Conservation (phyloP, 1,140 invertebrate species). For the Steinernema feltiae region DNA sequence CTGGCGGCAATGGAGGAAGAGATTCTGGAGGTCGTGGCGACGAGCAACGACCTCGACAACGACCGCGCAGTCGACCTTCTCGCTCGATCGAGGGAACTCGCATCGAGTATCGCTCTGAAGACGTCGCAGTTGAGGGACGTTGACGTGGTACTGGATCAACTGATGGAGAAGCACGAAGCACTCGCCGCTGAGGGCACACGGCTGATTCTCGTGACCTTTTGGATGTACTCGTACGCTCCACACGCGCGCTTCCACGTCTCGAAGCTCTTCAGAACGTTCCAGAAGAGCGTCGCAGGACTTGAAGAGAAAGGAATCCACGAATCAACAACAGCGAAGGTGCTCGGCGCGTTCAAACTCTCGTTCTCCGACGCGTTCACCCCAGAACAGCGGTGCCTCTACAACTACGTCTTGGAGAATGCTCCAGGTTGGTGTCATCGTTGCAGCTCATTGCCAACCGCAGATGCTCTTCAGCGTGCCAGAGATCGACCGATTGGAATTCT, state of each 20-base stretch:
- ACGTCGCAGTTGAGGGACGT: background rate
- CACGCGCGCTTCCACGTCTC: background rate
- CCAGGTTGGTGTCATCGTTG: background rate
- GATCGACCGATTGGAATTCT: background rate
- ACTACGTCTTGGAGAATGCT: background rate
- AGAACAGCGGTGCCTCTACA: background rate
- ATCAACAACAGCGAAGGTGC: background rate
- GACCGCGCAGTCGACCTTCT: background rate
- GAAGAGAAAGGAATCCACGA: background rate
- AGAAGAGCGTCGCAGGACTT: background rate
- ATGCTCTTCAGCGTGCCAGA: background rate
- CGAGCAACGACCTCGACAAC: constrained; percentile 7
- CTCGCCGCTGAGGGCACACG: background rate
- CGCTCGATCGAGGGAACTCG: background rate
- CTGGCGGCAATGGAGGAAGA: background rate
- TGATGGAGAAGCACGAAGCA: background rate
- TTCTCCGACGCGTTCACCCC: background rate
- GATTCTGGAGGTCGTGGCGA: background rate
- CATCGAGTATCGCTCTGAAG: background rate
- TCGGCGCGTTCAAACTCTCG: background rate
- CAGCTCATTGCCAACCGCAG: background rate
- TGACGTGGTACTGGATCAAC: background rate
- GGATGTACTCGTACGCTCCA: background rate
- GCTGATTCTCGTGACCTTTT: background rate
- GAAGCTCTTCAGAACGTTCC: background rate